phyloP scores from a whole-genome alignment of 2,888 invertebrate genomes.

The Notodonta ziczac region DNA sequence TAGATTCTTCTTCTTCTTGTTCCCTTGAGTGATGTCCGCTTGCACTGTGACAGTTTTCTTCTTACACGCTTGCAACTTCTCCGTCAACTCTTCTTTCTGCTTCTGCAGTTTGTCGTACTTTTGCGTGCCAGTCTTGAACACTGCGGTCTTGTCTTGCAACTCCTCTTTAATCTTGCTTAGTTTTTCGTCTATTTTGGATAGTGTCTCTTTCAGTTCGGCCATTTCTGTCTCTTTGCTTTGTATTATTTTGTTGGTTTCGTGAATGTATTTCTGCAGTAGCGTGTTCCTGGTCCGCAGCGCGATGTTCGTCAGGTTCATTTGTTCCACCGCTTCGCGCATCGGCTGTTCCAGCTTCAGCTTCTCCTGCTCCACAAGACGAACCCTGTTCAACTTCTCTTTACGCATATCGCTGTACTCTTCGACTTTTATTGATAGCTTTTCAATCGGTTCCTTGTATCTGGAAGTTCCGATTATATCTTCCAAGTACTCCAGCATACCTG shows the following conservation, averaged over 20 bases:
- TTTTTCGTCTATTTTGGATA: conserved; percentile 86
- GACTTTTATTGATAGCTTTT: conserved; percentile 88
- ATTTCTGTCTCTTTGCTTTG: conserved; percentile 78
- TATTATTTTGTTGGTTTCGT: conserved; percentile 84
- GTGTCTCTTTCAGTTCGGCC: conserved; percentile 83
- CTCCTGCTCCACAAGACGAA: conserved; percentile 91
- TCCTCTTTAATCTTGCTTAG: conserved; percentile 74
- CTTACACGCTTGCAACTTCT: conserved; percentile 86
- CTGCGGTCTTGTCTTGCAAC: conserved; percentile 70
- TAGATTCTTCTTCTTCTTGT: conserved; percentile 90
- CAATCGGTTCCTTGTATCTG: conserved; percentile 92
- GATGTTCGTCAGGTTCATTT: conserved; percentile 92
- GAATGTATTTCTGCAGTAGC: conserved; percentile 88
- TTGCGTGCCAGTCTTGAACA: conserved; percentile 78
- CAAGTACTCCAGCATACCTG: conserved; percentile 98
- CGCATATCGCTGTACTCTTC: conserved; percentile 90
- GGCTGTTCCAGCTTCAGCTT: conserved; percentile 91
- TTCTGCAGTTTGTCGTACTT: conserved; percentile 84
- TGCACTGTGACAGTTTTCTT: conserved; percentile 87
- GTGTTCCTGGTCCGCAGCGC: conserved; percentile 88
- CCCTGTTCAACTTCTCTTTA: conserved; percentile 92
- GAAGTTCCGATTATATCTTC: conserved; percentile 99
- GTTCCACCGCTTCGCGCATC: conserved; percentile 91
- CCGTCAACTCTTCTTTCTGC: conserved; percentile 84
- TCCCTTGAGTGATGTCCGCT: conserved; percentile 87